Evolutionary conservation across 2,797 vertebrate species (phyloP).

Genomic region (Acridotheres tristis): DNA sequence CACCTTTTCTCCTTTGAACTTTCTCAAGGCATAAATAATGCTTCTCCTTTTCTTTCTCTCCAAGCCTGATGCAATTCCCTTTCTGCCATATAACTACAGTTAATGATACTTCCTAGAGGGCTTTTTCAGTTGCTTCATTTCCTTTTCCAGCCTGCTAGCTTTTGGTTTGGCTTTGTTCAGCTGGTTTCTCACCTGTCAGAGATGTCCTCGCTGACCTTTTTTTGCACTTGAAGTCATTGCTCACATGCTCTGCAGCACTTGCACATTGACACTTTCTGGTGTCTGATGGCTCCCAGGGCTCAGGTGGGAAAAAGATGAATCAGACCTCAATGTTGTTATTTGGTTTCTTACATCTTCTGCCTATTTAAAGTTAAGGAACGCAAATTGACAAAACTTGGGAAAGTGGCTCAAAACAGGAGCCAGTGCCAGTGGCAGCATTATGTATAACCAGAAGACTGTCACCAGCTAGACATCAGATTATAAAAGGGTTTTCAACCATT

Average conservation of each 20-base stretch:
- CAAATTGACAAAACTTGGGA: neutral
- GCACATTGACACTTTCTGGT: neutral
- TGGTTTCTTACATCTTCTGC: neutral
- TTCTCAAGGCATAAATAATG: neutral
- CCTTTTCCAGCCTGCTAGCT: neutral
- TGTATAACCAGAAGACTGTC: accelerated
- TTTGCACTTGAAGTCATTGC: neutral
- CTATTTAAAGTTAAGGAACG: neutral
- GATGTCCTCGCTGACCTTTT: neutral
- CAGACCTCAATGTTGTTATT: accelerated
- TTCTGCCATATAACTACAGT: neutral
- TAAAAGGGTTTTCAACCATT: neutral
- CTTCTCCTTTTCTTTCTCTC: neutral
- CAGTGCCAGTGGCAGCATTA: neutral
- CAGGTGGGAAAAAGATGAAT: neutral
- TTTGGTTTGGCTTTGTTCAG: neutral
- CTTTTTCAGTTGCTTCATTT: neutral
- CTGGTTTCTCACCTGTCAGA: neutral
- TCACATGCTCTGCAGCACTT: neutral
- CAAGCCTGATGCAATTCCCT: neutral
- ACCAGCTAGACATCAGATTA: neutral
- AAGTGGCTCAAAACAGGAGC: neutral
- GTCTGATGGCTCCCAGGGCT: neutral
- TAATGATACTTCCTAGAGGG: neutral
- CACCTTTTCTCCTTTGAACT: neutral